Base-by-base conservation (phyloP, 2,113 vertebrate genomes). In the Sylvia atricapilla region DNA sequence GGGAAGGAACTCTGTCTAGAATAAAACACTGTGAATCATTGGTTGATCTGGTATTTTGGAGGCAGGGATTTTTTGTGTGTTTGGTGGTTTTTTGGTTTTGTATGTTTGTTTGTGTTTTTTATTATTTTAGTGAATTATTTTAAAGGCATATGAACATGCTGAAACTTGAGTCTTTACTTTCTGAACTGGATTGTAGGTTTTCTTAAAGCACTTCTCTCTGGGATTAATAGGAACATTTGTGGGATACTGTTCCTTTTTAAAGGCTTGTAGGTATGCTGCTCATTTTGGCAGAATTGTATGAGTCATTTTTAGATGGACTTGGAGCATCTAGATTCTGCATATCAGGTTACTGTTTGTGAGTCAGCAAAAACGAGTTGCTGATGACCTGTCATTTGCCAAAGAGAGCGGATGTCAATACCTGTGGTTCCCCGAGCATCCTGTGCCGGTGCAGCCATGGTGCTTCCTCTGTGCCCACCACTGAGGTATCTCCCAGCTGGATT, bases 271-370 rank as follows among this genome's bases (percentile, higher is more conserved):
- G 41, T 62, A 60, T 58, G 64, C 91, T 87, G 77, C 69, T 95
- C 28, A 11, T 70, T 91, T 87, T 89, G 87, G 69, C 93, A 82
- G 87, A 75, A 70, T 72, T 1, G 24, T 30, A 5, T 92, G 89
- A 94, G 84, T 91, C 93, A 91, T 94, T 92, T 92, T 79, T 58
- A 73, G 50, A 49, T 79, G 43, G 86, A 75, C 76, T 92, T 81
- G 86, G 77, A 95, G 52, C 80, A 91, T 68, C 53, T 70, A 49
- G 66, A 56, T 69, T 76, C 84, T 85, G 93, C 89, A 93, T 89
- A 84, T 95, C 84, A 77, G 84, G 70, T 96, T 94, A 35, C 95
- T 91, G 93, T 84, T 94, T 76, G 59, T 97, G 96, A 97, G 94
- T 97, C 96, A 96, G 93, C 96, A 97, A 17, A 95, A 94, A 66